Evolutionary conservation across 2,797 vertebrate species (phyloP).

Genomic region (Spheniscus humboldti): DNA sequence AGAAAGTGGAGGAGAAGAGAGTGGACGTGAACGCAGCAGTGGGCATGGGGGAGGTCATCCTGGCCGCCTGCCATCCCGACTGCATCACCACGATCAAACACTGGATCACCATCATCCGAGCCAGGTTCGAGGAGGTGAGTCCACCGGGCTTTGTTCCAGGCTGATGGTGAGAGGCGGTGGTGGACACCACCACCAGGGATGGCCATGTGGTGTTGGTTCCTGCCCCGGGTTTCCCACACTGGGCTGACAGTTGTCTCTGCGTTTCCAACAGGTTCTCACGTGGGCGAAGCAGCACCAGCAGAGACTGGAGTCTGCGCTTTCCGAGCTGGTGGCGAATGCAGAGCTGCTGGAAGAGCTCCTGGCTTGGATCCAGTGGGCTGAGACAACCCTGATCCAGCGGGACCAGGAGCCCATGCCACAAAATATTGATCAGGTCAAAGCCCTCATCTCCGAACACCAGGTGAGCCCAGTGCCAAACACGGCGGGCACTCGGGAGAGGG

Average conservation of each 20-base stretch:
- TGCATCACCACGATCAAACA: conserved; percentile 98
- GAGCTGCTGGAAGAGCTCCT: conserved; percentile 94
- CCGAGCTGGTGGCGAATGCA: conserved; percentile 90
- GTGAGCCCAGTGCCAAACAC: conserved; percentile 43
- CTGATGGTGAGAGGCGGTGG: not conserved
- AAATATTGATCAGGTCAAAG: conserved; percentile 91
- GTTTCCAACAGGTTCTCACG: conserved; percentile 80
- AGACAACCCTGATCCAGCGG: conserved; percentile 90
- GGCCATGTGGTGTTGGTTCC: fast-evolving
- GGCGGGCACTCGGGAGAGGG: fast-evolving
- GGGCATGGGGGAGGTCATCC: conserved; percentile 91
- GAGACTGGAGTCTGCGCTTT: conserved; percentile 87
- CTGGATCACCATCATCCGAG: conserved; percentile 99
- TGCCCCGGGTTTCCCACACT: fast-evolving
- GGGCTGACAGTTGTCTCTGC: not conserved
- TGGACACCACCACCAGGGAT: not conserved
- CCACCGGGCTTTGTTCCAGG: not conserved
- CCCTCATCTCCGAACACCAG: conserved; percentile 94
- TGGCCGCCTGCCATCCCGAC: conserved; percentile 90
- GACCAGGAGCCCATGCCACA: conserved; percentile 92
- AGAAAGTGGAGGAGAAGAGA: conserved; percentile 94
- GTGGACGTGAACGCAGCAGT: conserved; percentile 87
- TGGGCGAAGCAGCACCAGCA: conserved; percentile 99
- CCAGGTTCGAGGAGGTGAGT: conserved; percentile 94
- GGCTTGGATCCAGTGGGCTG: conserved; percentile 95